Evolutionary conservation across 2,797 vertebrate species (phyloP).

Genomic region (Aphelocoma californica): DNA sequence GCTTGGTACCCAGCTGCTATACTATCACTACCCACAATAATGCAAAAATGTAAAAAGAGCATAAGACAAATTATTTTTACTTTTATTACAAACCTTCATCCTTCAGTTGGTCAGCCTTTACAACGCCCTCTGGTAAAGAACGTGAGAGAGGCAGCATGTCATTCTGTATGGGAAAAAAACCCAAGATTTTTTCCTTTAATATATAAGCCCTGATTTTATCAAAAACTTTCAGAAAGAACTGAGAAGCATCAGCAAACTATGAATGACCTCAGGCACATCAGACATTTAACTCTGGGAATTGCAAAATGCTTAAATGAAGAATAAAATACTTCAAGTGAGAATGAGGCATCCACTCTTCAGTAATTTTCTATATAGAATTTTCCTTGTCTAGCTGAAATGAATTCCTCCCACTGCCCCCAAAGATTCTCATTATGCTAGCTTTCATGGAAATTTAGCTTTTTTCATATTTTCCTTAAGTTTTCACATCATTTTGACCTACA

Average conservation of each 20-base stretch:
- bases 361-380: not conserved
- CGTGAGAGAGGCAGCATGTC: conserved; percentile 83
- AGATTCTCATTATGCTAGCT: not conserved
- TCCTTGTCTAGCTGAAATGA: not conserved
- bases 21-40: not conserved
- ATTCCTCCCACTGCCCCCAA: not conserved
- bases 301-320: not conserved
- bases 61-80: not conserved
- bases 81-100: conserved; percentile 87
- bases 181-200: not conserved
- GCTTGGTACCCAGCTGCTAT: not conserved
- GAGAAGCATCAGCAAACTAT: not conserved
- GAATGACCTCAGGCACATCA: not conserved
- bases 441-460: not conserved
- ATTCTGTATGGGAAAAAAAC: conserved; percentile 75
- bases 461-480: not conserved
- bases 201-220: not conserved
- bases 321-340: not conserved
- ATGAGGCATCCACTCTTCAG: not conserved
- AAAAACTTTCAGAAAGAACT: not conserved
- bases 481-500: not conserved
- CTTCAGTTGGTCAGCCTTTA: conserved; percentile 93
- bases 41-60: not conserved
- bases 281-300: not conserved
- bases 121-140: conserved; percentile 83